Evolutionary conservation across 2,113 vertebrate species (phyloP).

Genomic region (Holacanthus passer): DNA sequence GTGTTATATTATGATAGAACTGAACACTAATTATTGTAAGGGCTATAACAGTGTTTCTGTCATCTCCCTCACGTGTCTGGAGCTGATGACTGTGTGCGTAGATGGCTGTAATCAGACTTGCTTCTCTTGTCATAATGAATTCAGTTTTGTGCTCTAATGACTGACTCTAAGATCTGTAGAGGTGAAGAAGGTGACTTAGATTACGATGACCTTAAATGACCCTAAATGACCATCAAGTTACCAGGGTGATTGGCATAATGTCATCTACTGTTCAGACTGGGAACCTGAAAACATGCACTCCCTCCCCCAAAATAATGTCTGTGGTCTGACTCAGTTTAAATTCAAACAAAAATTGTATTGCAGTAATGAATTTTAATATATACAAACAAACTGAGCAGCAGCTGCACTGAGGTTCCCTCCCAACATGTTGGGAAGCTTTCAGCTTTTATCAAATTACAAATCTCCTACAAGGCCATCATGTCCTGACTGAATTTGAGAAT

Average conservation of each 20-base stretch:
- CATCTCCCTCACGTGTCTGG: background rate
- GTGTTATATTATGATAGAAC: background rate
- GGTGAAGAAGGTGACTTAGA: background rate
- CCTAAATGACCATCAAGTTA: background rate
- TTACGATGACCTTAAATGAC: background rate
- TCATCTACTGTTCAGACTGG: background rate
- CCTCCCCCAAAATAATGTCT: background rate
- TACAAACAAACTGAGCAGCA: background rate
- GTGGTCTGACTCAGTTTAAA: background rate
- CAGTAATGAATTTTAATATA: too few relatives aligned
- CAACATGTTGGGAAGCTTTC: constrained; percentile 8
- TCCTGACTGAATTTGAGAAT: background rate
- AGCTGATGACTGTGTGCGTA: background rate
- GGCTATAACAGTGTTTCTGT: background rate
- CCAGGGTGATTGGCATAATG: background rate
- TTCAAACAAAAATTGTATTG: too few relatives aligned
- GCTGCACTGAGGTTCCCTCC: constrained; percentile 1
- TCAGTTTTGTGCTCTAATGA: constrained; percentile 11
- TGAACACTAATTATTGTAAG: too few relatives aligned
- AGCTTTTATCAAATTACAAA: constrained; percentile 17
- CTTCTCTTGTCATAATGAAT: background rate
- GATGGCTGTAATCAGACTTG: background rate
- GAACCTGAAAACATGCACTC: background rate
- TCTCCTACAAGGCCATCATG: background rate
- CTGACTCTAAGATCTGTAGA: background rate